Evolutionary conservation across 2,888 invertebrate species (phyloP), one percentile per base, ranked within the genome.

Genomic region (Digitonthophagus gazella): DNA sequence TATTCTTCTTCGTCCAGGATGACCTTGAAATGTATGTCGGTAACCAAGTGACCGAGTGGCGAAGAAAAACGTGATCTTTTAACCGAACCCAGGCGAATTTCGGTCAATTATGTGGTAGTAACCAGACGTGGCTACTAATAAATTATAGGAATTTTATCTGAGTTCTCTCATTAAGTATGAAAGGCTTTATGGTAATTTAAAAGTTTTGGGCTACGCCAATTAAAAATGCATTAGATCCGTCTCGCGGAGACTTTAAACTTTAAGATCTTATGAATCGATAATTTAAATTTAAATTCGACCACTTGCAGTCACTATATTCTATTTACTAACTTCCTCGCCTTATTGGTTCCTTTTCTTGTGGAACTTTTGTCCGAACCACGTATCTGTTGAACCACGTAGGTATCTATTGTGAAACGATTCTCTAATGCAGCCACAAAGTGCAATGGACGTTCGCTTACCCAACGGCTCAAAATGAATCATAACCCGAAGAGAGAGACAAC

Each of bases 1-100:
- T 67, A 56, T 63, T 63, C 20, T 19, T 63, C 67, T 19, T 55
- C 15, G 67, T 67, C 63, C 44, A 55, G 28, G 28, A 44, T 44
- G 28, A 44, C 28, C 28, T 44, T 44, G 28, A 44, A n/a, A n/a
- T n/a, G n/a, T n/a, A n/a, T n/a, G 8, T 44, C 11, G 28, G 28
- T 11, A 44, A 44, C 28, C 28, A 44, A 44, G 28, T 44, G 28
- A 44, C 28, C 28, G 28, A 44, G 28, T 8, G 11, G 8, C 28
- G 11, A 8, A 11, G 28, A 2, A 44, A 11, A 44, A 44, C 28
- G 22, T 22, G 22, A 22, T 22, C 22, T 22, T 22, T 22, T 6
- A 11, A 8, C 28, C 11, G 28, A 44, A 44, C 28, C 28, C 6
- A 6, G 6, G 2, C 28, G 11, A 44, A 44, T 44, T 44, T 44